Conservation (phyloP, 2,113 vertebrate genomes). For the Mirounga angustirostris region DNA sequence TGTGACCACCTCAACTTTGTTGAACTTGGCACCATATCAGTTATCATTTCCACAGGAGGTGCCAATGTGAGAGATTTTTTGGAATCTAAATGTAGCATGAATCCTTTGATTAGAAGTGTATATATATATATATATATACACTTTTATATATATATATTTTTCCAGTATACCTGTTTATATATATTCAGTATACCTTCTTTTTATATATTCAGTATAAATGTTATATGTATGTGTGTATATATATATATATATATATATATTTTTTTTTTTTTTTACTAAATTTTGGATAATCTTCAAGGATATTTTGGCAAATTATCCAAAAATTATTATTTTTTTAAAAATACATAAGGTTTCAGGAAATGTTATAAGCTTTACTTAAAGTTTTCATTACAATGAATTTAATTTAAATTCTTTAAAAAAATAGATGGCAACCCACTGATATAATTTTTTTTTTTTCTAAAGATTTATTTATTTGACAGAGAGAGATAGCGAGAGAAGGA, state of each 20-base stretch:
- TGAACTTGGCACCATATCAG: constrained; percentile 81
- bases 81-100: constrained; percentile 71
- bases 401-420: constrained; percentile 45
- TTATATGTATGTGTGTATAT: not conserved
- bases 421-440: not conserved
- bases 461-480: too few species aligned
- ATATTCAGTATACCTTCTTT: not conserved
- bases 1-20: constrained; percentile 85
- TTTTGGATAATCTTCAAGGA: constrained; percentile 42
- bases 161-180: not conserved
- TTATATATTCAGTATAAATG: not conserved
- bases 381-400: not conserved
- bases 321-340: constrained; percentile 3
- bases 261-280: constrained; percentile 35
- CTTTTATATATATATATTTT: not conserved
- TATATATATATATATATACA: not conserved
- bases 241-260: not conserved
- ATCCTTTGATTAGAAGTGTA: constrained; percentile 54
- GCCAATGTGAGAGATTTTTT: constrained; percentile 79
- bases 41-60: constrained; percentile 85
- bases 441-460: not conserved
- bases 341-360: not conserved
- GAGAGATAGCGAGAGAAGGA: too few species aligned
- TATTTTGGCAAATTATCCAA: constrained; percentile 64
- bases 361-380: not conserved